Evolutionary conservation across 2,888 invertebrate genomes (phyloP), one percentile per base, ranked within the genome.

Genomic region (Magallana nippona): DNA sequence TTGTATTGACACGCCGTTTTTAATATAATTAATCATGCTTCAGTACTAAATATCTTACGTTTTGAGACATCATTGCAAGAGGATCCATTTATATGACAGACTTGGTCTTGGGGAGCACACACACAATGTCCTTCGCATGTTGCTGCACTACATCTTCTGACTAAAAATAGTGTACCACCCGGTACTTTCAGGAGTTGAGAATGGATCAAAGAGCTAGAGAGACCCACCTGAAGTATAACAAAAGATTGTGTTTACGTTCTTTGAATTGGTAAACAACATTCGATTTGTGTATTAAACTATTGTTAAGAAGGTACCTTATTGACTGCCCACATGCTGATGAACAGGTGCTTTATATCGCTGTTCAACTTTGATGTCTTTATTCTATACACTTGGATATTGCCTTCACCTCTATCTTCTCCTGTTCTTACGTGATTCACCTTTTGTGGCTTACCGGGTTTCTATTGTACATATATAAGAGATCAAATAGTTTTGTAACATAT

Each of bases 81-180:
- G 22, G 82, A 55, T 22, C 82, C 82, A 71, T 55, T 63, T 19
- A 71, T 44, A 57, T 62, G 81, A 78, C 88, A 88, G 10, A 85
- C 60, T 56, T 85, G 78, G 60, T 87, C 89, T 82, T 88, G 88
- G n/a, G 89, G 89, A 63, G 88, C 86, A 84, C 89, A 89, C 3
- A 88, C 87, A 83, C 89, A 89, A 58, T 89, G 89, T 11, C 89
- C 89, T n/a, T 83, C 78, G 84, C 89, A 89, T 0, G 88, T 83
- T 17, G 82, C 63, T 27, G 85, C 87, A 10, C 82, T 80, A 84
- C 89, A 89, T 77, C 89, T 60, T 78, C 89, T 81, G 1, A 88
- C 85, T n/a, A 89, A 78, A 15, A 82, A 83, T 83, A 89, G 82
- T 17, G 84, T 77, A 0, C 88, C 87, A 2, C 86, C 86, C 22